Percentiles rank a stretch among this genome's conserved stretches.
phyloP scores from a whole-genome alignment of 1,140 invertebrate species.

The Frieseomelitta varia region DNA sequence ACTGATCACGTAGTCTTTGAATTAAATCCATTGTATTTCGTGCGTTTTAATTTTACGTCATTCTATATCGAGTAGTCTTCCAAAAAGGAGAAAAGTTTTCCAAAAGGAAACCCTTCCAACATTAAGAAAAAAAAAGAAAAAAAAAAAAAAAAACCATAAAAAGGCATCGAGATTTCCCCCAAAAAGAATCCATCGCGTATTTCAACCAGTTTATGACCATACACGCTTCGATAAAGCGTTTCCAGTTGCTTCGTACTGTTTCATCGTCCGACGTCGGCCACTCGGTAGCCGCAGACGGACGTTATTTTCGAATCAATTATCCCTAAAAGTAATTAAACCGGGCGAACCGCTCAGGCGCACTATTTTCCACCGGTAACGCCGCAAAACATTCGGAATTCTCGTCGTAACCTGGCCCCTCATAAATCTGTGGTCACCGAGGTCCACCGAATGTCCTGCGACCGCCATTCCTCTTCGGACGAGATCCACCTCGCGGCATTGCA shows the following conservation, averaged over 20 bases:
- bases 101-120: too few species aligned
- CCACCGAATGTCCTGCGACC: conserved; percentile 49
- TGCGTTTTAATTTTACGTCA: too few species aligned
- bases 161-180: too few species aligned
- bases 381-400: conserved; percentile 62
- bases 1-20: neutral
- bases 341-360: neutral
- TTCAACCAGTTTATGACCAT: neutral
- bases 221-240: neutral
- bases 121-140: too few species aligned
- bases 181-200: too few species aligned
- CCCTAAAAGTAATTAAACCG: conserved; percentile 37
- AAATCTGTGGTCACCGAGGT: conserved; percentile 60
- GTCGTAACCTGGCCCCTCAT: conserved; percentile 38
- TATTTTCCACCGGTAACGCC: conserved; percentile 19
- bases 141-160: too few species aligned
- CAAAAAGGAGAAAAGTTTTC: neutral
- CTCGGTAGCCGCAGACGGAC: neutral
- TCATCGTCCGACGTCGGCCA: neutral
- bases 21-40: neutral
- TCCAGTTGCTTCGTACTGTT: neutral
- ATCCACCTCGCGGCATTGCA: neutral
- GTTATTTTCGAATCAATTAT: conserved; percentile 40
- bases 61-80: neutral
- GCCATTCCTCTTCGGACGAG: conserved; percentile 51